phyloP scores from a whole-genome alignment of 2,113 vertebrate genomes.

The Eublepharis macularius region DNA sequence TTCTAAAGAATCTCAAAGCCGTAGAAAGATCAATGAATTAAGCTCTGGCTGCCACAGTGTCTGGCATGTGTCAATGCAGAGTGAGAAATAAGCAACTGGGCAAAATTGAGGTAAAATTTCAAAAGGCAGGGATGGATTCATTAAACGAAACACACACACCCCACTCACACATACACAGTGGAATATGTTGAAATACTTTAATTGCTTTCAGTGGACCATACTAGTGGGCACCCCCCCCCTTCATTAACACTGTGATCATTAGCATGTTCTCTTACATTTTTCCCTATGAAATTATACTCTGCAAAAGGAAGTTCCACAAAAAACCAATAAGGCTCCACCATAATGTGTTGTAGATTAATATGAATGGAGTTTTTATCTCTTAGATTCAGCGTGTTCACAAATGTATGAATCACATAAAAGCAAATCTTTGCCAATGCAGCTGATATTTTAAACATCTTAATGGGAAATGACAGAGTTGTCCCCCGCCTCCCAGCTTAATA shows the following conservation, averaged over 20 bases:
- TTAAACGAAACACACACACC: background rate
- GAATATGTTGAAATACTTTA: background rate
- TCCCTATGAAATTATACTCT: no score
- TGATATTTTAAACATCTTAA: background rate
- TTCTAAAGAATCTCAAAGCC: conserved; percentile 53
- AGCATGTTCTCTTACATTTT: background rate
- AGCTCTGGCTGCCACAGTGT: conserved; percentile 7
- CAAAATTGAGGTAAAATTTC: background rate
- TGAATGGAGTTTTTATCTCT: background rate
- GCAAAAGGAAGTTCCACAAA: background rate
- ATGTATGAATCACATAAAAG: background rate
- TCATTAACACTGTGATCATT: background rate
- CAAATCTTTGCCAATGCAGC: background rate
- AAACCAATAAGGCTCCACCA: background rate
- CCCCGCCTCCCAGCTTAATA: no score
- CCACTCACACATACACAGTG: background rate
- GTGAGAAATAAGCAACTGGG: background rate
- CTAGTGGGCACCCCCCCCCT: background rate
- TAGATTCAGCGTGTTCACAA: background rate
- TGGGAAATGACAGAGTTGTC: no score
- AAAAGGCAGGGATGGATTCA: background rate
- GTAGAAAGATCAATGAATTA: conserved; percentile 29
- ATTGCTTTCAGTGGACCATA: background rate
- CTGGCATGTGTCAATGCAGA: conserved; percentile 14
- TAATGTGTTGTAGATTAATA: background rate